Evolutionary conservation across 2,797 vertebrate genomes (phyloP), one percentile per base, ranked within the genome.

Genomic region (Etheostoma nigrum): DNA sequence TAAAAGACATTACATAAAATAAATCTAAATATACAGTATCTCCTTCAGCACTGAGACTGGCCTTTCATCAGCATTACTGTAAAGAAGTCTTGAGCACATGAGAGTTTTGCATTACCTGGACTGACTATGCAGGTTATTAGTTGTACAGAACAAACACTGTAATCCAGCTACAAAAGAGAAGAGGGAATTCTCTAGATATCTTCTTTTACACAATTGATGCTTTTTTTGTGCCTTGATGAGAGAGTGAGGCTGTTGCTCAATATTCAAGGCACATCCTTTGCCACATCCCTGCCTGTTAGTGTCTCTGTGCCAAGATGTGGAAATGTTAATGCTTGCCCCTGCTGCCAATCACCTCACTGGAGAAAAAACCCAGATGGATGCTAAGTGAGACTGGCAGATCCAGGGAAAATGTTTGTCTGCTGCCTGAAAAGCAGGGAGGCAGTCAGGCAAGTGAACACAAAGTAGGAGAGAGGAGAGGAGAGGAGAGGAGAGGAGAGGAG

Each of bases 301-400:
- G 81, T 89, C 88, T 88, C 86, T 73, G 69, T 84, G 88, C 85
- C 92, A 91, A 88, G 88, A 91, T 82, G 88, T 89, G 91, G 81
- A 94, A 94, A 95, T 95, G 94, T 90, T 93, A 94, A 95, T 94
- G 92, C 87, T 75, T 75, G 83, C 69, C 76, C 80, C 84, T 36
- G 47, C 91, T 93, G 95, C 91, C 94, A 94, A 93, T 95, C 93
- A 93, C 87, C 84, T 76, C 89, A 63, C 57, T 81, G 71, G 82
- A 57, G 23, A 79, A 81, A 81, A 89, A 88, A 77, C 21, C n/a
- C 60, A 72, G 84, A 91, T 84, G 85, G 94, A 92, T 79, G 83
- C 85, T 94, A 93, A 95, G 92, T 92, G 92, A 91, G 87, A 92
- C 86, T 88, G 94, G 90, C 94, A 94, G 84, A 90, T 92, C 79